Evolutionary conservation across 2,888 invertebrate species (phyloP).

Genomic region (Stegophylla sp.): DNA sequence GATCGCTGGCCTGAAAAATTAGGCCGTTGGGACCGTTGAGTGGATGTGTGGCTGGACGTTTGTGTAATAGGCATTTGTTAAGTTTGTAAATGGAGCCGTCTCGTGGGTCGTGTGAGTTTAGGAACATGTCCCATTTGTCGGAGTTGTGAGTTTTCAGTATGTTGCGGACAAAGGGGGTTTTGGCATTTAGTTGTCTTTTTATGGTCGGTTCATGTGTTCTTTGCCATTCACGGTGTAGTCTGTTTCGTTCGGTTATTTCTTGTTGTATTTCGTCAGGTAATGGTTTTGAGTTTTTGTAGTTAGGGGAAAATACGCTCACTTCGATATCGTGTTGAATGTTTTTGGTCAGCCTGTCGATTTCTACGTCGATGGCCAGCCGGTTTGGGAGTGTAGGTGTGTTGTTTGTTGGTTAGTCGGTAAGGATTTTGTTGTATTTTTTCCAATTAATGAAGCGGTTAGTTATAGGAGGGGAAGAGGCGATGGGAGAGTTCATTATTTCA

Average conservation of each 20-base stretch:
- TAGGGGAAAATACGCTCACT: no score
- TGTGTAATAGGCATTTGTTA: conserved; percentile 20
- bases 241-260: neutral
- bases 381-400: neutral
- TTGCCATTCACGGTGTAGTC: conserved; percentile 1
- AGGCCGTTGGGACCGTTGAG: neutral
- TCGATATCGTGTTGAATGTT: no score
- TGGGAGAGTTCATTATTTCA: neutral
- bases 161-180: neutral
- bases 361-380: no score
- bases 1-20: neutral
- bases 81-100: conserved; percentile 23
- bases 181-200: neutral
- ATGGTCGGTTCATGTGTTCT: neutral
- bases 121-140: conserved; percentile 18
- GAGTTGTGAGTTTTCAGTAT: neutral
- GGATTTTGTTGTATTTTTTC: neutral
- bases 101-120: neutral
- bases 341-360: no score
- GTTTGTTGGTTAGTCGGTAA: neutral
- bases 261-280: neutral
- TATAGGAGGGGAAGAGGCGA: neutral
- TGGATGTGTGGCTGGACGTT: neutral
- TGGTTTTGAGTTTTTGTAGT: no score
- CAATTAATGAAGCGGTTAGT: neutral